Conservation (phyloP, 2,888 invertebrate species). For the Clistopyga incitator region DNA sequence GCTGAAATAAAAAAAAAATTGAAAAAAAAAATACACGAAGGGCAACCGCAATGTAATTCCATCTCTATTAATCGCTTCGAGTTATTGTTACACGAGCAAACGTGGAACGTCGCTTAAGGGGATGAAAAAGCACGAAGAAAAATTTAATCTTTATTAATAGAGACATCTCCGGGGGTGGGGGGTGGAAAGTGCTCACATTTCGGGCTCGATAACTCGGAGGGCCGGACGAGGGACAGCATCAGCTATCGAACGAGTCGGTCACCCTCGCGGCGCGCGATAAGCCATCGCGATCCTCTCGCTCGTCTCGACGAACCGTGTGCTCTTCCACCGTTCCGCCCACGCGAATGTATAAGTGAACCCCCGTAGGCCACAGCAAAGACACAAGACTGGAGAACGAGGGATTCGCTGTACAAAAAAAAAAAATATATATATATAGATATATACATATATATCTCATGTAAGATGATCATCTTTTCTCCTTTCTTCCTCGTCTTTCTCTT, state of each 20-base stretch:
- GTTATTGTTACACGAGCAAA: conserved; percentile 24
- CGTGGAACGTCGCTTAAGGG: neutral
- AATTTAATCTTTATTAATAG: conserved; percentile 69
- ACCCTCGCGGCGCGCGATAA: conserved; percentile 37
- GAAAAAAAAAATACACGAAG: neutral
- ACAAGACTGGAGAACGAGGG: conserved; percentile 10
- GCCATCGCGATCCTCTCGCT: conserved; percentile 29
- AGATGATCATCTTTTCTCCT: neutral
- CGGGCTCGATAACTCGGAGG: conserved; percentile 32
- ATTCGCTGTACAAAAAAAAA: neutral
- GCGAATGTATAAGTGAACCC: neutral
- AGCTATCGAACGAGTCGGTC: conserved; percentile 45
- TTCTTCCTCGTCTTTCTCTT: conserved; percentile 13
- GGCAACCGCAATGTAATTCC: conserved; percentile 36
- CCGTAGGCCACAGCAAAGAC: neutral
- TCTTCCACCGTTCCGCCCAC: conserved; percentile 25
- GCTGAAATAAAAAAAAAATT: neutral
- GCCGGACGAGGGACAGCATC: neutral
- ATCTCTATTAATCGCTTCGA: conserved; percentile 58
- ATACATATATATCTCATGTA: neutral
- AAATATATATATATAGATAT: conserved; percentile 14
- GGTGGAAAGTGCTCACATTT: conserved; percentile 29
- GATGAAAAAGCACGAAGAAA: conserved; percentile 31
- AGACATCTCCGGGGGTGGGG: conserved; percentile 58
- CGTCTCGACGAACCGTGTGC: conserved; percentile 32